A percentile compares a stretch with the other conserved stretches of the same genome.
Evolutionary conservation across 2,113 vertebrate genomes (phyloP).

Genomic region (Anser cygnoides): DNA sequence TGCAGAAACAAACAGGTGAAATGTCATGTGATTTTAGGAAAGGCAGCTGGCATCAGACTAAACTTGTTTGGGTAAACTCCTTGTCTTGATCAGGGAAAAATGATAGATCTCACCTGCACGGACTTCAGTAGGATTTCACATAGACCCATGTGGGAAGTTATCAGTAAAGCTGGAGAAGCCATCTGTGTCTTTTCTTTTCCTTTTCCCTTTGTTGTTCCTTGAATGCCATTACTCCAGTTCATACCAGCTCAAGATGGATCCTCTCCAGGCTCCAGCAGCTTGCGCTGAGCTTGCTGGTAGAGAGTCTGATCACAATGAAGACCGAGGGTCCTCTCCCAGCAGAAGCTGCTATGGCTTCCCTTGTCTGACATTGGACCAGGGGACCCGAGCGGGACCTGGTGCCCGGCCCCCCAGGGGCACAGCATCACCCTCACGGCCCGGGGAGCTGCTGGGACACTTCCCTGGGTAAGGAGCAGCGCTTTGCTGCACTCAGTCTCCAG

Average conservation of each 20-base stretch:
- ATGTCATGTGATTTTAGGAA: background rate
- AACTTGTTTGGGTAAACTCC: background rate
- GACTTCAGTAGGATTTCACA: background rate
- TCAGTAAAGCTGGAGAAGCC: background rate
- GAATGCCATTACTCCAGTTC: background rate
- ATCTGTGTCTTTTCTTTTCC: background rate
- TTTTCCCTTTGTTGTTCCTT: background rate
- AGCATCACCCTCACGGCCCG: fast-evolving
- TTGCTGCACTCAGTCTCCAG: background rate
- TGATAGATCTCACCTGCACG: background rate
- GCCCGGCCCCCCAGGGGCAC: background rate
- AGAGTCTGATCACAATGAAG: background rate
- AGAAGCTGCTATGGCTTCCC: background rate
- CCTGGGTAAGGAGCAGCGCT: background rate
- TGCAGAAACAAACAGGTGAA: background rate
- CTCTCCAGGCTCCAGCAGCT: background rate
- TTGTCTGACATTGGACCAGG: background rate
- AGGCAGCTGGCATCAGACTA: background rate
- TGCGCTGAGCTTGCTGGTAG: background rate
- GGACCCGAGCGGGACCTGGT: background rate
- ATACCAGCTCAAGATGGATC: background rate
- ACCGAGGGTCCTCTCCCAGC: background rate
- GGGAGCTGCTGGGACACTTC: background rate
- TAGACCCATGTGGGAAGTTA: background rate
- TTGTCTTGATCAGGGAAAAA: background rate